These are phyloP conservation scores for Azemiops feae DNA, from an alignment of 2,113 vertebrate species.

Conservation along the genomic window DNA sequence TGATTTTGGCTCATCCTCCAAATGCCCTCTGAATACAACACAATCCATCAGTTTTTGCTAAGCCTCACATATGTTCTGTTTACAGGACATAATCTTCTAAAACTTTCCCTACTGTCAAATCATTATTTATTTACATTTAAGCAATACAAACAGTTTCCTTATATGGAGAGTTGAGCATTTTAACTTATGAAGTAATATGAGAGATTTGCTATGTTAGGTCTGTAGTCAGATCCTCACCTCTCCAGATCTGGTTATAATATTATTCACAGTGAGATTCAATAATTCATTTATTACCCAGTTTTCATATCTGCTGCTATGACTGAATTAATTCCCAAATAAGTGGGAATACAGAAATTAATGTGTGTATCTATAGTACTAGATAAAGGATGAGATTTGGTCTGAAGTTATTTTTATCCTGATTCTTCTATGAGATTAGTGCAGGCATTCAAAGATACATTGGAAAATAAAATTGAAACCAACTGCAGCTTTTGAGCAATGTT, in stretches of 20 bases:
- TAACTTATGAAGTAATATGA: conserved; percentile 21
- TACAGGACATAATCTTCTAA: conserved; percentile 31
- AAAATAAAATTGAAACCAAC: background rate
- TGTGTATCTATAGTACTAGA: background rate
- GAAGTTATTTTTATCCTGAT: background rate
- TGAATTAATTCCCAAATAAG: background rate
- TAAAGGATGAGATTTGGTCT: background rate
- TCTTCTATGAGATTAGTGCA: background rate
- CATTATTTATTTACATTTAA: conserved; percentile 1
- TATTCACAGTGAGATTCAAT: conserved; percentile 34
- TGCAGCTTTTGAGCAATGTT: background rate
- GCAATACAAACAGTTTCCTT: background rate
- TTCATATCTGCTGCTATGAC: background rate
- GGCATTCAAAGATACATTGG: background rate
- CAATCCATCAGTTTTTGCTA: background rate
- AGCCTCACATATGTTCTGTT: background rate
- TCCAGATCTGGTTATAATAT: background rate
- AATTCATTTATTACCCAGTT: background rate
- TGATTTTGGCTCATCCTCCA: background rate
- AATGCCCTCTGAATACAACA: conserved; percentile 3
- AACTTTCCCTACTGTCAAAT: background rate
- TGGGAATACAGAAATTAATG: background rate
- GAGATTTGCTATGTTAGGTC: background rate
- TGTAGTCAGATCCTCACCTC: background rate
- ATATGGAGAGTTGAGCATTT: background rate